phyloP scores from a whole-genome alignment of 2,888 invertebrate species.

The Agapostemon virescens region DNA sequence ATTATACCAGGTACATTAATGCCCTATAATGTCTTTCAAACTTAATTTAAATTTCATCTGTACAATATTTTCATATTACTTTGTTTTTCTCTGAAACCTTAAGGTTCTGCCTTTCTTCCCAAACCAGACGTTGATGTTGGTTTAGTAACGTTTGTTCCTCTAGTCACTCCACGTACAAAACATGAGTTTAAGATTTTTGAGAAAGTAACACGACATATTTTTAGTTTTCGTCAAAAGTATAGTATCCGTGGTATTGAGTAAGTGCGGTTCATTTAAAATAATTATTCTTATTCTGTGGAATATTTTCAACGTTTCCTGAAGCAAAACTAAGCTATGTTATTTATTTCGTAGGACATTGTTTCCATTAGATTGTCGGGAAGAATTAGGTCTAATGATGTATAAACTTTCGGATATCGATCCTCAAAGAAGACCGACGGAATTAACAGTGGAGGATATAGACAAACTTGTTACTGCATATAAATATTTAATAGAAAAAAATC shows the following conservation, averaged over 20 bases:
- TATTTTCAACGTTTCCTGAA: neutral
- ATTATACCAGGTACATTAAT: slow-evolving; percentile 88
- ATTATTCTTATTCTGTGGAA: neutral
- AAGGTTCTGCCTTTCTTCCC: slow-evolving; percentile 92
- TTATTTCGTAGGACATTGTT: slow-evolving; percentile 84
- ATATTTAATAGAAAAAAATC: slow-evolving; percentile 86
- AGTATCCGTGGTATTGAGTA: slow-evolving; percentile 85
- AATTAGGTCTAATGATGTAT: slow-evolving; percentile 86
- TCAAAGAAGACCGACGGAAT: slow-evolving; percentile 85
- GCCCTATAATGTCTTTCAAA: neutral
- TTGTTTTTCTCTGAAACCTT: slow-evolving; percentile 30
- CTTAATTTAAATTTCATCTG: neutral
- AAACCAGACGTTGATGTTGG: slow-evolving; percentile 98
- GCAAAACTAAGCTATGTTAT: neutral
- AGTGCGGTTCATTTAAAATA: slow-evolving; percentile 61
- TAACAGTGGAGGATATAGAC: slow-evolving; percentile 90
- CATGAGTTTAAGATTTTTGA: slow-evolving; percentile 93
- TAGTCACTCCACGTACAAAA: slow-evolving; percentile 87
- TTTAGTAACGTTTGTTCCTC: slow-evolving; percentile 93
- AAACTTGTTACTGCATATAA: slow-evolving; percentile 90
- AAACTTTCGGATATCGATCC: slow-evolving; percentile 87
- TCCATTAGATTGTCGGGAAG: slow-evolving; percentile 85
- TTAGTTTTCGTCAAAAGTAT: slow-evolving; percentile 93
- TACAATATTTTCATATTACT: slow-evolving; percentile 3
- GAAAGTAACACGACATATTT: slow-evolving; percentile 92